Evolutionary conservation across 2,888 invertebrate species (phyloP).

Genomic region (Asteroscopus sphinx): DNA sequence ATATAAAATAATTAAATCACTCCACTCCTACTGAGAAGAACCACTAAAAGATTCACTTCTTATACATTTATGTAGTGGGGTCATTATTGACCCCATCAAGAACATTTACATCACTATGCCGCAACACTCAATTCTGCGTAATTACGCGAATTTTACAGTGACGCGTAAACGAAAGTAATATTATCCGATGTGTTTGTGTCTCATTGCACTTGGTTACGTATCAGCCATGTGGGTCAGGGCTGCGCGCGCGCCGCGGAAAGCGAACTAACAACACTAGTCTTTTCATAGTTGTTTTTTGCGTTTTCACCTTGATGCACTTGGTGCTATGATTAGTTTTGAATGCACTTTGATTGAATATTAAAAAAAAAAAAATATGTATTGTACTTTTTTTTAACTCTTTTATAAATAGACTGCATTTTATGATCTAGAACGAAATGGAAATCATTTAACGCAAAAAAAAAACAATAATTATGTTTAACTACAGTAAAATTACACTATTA

Average conservation of each 20-base stretch:
- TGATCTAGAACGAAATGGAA: background rate
- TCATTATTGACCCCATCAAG: constrained; percentile 19
- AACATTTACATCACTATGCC: constrained; percentile 10
- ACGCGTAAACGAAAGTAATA: constrained; percentile 57
- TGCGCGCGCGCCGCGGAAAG: constrained; percentile 59
- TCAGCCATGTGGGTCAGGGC: constrained; percentile 56
- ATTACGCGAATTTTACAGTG: constrained; percentile 32
- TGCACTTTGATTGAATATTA: constrained; percentile 26
- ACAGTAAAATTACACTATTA: too few species aligned
- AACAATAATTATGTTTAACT: too few species aligned
- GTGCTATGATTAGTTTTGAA: constrained; percentile 32
- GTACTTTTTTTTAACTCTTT: constrained; percentile 8
- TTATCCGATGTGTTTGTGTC: constrained; percentile 57
- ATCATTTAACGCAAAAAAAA: too few species aligned
- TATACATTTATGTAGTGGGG: too few species aligned
- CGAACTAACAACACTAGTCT: constrained; percentile 50
- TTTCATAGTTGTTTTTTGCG: constrained; percentile 57
- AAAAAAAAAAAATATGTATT: constrained; percentile 7
- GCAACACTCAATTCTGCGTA: constrained; percentile 37
- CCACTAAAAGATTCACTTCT: background rate
- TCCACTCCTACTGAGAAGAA: too few species aligned
- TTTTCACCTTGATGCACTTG: constrained; percentile 59
- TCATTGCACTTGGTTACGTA: constrained; percentile 61
- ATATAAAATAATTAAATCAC: too few species aligned
- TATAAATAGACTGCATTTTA: background rate